Evolutionary conservation across 1,140 invertebrate species (phyloP).

Genomic region (Hylaeus volcanicus): DNA sequence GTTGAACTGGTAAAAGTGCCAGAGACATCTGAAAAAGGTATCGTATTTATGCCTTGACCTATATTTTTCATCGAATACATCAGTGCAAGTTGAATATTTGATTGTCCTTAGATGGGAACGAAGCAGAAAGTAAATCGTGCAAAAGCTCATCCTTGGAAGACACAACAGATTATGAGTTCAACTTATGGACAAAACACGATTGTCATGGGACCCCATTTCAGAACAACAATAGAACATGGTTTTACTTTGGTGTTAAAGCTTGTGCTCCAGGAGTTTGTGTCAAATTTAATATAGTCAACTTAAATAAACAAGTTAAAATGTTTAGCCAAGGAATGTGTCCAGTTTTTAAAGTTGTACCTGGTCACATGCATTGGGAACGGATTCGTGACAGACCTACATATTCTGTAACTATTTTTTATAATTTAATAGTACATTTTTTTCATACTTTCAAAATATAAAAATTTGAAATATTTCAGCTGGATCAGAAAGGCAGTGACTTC

Average conservation of each 20-base stretch:
- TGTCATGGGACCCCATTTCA: constrained; percentile 93
- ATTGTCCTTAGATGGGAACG: constrained; percentile 55
- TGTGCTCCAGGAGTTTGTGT: constrained; percentile 82
- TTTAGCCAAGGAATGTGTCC: constrained; percentile 95
- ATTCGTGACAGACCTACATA: constrained; percentile 87
- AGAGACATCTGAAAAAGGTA: constrained; percentile 67
- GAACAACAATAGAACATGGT: constrained; percentile 96
- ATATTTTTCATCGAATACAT: not conserved
- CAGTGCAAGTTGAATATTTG: not conserved
- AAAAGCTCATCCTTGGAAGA: constrained; percentile 75
- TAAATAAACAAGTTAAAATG: constrained; percentile 94
- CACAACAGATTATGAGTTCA: constrained; percentile 89
- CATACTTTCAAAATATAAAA: not conserved
- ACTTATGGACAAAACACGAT: constrained; percentile 94
- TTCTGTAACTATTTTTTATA: constrained; percentile 75
- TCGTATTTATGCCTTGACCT: not conserved
- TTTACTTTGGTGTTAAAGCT: constrained; percentile 92
- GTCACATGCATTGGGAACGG: constrained; percentile 89
- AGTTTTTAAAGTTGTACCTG: constrained; percentile 86
- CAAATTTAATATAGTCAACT: constrained; percentile 92
- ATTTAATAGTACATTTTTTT: constrained; percentile 12
- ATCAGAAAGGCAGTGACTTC: constrained; percentile 82
- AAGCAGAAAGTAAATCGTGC: constrained; percentile 61
- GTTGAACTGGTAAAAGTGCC: constrained; percentile 84
- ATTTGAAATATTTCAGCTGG: constrained; percentile 81